phyloP scores from a whole-genome alignment of 2,113 vertebrate genomes.

The Natator depressus region DNA sequence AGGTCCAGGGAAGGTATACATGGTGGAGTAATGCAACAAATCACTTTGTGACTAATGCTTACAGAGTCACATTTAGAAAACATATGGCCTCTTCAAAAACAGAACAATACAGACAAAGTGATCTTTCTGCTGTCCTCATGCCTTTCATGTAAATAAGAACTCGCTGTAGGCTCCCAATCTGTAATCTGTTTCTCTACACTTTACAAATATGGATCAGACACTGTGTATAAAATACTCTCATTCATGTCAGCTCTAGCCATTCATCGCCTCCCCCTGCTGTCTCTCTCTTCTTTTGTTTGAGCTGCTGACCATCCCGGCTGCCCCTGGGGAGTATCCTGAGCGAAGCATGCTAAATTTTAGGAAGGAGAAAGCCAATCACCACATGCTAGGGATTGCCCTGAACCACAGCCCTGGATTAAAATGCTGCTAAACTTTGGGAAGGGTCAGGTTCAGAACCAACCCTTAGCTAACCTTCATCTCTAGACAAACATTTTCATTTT shows the following conservation, averaged over 20 bases:
- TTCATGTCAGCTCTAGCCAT: background rate
- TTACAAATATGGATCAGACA: background rate
- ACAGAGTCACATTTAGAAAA: conserved; percentile 12
- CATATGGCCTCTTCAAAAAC: conserved; percentile 39
- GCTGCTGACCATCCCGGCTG: fast-evolving
- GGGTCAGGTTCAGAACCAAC: background rate
- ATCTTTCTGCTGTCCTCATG: conserved; percentile 34
- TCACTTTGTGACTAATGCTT: background rate
- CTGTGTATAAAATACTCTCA: background rate
- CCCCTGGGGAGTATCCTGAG: background rate
- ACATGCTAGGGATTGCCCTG: background rate
- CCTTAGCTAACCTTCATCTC: background rate
- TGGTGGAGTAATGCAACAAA: background rate
- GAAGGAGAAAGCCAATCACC: fast-evolving
- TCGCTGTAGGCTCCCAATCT: conserved; percentile 39
- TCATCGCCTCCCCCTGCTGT: background rate
- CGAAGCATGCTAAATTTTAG: background rate
- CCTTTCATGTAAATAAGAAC: conserved; percentile 65
- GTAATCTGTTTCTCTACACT: background rate
- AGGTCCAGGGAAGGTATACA: background rate
- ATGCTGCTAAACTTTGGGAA: background rate
- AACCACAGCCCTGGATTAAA: background rate
- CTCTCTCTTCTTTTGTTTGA: background rate
- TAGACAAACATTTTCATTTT: background rate
- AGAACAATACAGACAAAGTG: conserved; percentile 27